Evolutionary conservation across 2,888 invertebrate species (phyloP), one percentile per base, ranked within the genome.

Genomic region (Leucophora obtusa): DNA sequence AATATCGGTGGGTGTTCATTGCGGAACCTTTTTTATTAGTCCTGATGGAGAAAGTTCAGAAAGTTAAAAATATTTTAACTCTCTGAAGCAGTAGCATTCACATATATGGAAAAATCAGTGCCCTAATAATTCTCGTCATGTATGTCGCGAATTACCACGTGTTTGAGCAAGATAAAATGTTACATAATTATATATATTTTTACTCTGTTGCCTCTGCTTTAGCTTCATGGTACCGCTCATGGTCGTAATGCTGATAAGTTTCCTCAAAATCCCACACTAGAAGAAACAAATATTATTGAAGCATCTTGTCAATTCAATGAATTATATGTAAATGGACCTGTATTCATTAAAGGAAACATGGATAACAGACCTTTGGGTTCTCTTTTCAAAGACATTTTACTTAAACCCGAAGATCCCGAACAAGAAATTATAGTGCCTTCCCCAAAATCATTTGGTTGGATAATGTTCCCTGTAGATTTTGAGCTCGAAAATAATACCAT

Each of bases 171-270:
- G n/a, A n/a, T n/a, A n/a, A n/a, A n/a, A n/a, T n/a, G n/a, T n/a
- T n/a, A n/a, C n/a, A n/a, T n/a, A n/a, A n/a, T n/a, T n/a, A n/a
- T n/a, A n/a, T n/a, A n/a, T n/a, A n/a, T n/a, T n/a, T n/a, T n/a
- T n/a, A n/a, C n/a, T n/a, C 21, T 2, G 4, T 21, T 21, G 21
- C 4, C 21, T 21, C 66, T 73, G 75, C 87, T 89, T 56, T 82
- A 93, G 92, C 87, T 93, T 0, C 89, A 91, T 79, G 93, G 92
- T 1, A 89, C 89, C 11, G 87, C 92, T 6, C 89, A 88, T 9
- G 92, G 92, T 0, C 86, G 89, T 60, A 86, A 89, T 70, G 79
- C 90, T 0, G 87, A 89, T n/a, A 88, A 91, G 10, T 89, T 91
- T 51, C 84, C 91, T 0, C 83, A 89, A 9, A 92, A 92, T 86